Conservation (phyloP, 2,888 invertebrate genomes). For the Monochamus alternatus region DNA sequence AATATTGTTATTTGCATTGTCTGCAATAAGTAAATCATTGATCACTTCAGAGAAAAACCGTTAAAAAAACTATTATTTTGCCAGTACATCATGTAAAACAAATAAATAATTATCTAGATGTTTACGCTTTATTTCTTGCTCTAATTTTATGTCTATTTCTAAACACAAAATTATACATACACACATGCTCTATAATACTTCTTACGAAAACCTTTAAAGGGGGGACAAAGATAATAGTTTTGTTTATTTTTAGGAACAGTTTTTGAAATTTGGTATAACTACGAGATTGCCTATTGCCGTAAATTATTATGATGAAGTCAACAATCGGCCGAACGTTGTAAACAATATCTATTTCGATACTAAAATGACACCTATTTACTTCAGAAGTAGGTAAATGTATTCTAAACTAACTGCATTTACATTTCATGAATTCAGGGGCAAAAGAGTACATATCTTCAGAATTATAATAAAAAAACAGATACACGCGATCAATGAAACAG, state of each 20-base stretch:
- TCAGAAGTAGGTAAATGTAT: conserved; percentile 4
- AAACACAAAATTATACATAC: no score
- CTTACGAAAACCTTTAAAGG: no score
- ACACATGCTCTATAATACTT: no score
- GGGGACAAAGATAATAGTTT: no score
- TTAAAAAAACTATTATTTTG: neutral
- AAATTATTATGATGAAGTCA: no score
- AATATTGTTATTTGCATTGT: conserved; percentile 22
- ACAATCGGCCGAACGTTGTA: no score
- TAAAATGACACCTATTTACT: neutral
- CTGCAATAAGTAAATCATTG: conserved; percentile 20
- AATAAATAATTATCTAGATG: neutral
- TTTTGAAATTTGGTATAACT: no score
- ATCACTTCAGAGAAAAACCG: conserved; percentile 10
- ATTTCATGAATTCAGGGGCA: conserved; percentile 2
- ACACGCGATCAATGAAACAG: no score
- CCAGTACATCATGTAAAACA: neutral
- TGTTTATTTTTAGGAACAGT: no score
- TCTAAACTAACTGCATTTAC: neutral
- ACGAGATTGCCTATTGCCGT: no score
- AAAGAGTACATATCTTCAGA: neutral
- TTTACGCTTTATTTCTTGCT: neutral
- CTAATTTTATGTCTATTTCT: no score
- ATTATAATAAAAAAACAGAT: neutral
- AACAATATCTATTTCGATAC: no score